These are phyloP conservation scores for Tetramorium bicarinatum DNA, from an alignment of 2,888 invertebrate genomes.

Conservation along the genomic window DNA sequence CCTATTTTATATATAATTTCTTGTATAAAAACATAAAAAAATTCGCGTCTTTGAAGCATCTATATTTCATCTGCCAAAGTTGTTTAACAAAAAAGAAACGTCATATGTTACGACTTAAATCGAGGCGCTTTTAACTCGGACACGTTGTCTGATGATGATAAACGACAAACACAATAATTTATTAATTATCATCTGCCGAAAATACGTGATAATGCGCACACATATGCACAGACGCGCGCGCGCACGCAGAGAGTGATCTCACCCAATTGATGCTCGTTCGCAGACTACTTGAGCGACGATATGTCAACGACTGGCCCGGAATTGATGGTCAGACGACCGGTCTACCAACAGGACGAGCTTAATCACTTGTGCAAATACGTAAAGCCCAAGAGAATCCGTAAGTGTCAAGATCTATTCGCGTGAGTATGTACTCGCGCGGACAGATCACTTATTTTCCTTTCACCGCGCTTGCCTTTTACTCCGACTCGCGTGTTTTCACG, in stretches of 20 bases:
- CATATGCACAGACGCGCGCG: background rate
- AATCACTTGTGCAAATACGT: constrained; percentile 89
- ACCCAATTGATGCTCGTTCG: constrained; percentile 38
- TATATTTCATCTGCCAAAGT: background rate
- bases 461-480: constrained; percentile 30
- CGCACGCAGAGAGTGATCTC: constrained; percentile 4
- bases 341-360: constrained; percentile 90
- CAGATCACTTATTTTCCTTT: constrained; percentile 28
- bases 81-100: background rate
- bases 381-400: constrained; percentile 87
- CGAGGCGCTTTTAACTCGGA: too few species aligned
- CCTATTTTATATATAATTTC: background rate
- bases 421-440: background rate
- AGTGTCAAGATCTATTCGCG: constrained; percentile 72
- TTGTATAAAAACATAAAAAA: background rate
- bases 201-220: background rate
- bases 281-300: constrained; percentile 72
- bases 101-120: background rate
- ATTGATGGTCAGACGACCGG: constrained; percentile 88
- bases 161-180: background rate
- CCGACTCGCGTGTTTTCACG: background rate
- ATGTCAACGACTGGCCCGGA: constrained; percentile 82
- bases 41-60: background rate
- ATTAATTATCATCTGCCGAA: constrained; percentile 15
- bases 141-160: background rate